Evolutionary conservation across 2,797 vertebrate species (phyloP), one percentile per base, ranked within the genome.

Genomic region (Meda fulgida): DNA sequence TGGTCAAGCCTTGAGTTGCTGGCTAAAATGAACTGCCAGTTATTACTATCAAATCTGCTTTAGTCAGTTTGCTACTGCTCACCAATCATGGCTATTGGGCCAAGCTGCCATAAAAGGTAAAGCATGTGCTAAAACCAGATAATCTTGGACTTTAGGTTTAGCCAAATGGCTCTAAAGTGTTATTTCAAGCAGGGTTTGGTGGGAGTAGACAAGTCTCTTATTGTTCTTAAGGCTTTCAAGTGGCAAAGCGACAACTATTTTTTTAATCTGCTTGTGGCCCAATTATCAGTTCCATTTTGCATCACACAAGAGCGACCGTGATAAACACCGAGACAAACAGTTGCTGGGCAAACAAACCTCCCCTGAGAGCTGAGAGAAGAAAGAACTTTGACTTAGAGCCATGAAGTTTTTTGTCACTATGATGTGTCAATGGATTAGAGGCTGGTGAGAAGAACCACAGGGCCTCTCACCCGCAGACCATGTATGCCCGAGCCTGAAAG

Each of bases 321-420:
- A 9, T 34, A 36, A 31, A n/a, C 51, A 55, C 11, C 3, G 7
- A 58, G 53, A 73, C 18, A 63, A 82, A 73, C 21, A 23, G 29
- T 36, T 72, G 10, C 77, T 23, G 80, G 77, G 70, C 73, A 79
- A 58, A 48, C 79, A 73, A 76, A 78, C 78, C 38, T 80, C 89
- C 80, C 90, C 86, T 91, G 78, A 86, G 86, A 92, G 88, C 78
- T 31, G 72, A 75, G 51, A 75, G 67, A 84, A 87, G 19, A 40
- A 72, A 53, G 75, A 86, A 83, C 85, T 81, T 69, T 81, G 80
- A 81, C 78, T 21, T 77, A 36, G 31, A 76, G 60, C 55, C 2
- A 5, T 26, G 21, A 67, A 78, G 67, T 77, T 72, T 86, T 78
- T 83, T 77, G n/a, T 71, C 85, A 23, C 72, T 72, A 69, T 63